A percentile compares a stretch with the other conserved stretches of the same genome.
phyloP scores from a whole-genome alignment of 2,888 invertebrate species.

The Lasioglossum oenotherae region DNA sequence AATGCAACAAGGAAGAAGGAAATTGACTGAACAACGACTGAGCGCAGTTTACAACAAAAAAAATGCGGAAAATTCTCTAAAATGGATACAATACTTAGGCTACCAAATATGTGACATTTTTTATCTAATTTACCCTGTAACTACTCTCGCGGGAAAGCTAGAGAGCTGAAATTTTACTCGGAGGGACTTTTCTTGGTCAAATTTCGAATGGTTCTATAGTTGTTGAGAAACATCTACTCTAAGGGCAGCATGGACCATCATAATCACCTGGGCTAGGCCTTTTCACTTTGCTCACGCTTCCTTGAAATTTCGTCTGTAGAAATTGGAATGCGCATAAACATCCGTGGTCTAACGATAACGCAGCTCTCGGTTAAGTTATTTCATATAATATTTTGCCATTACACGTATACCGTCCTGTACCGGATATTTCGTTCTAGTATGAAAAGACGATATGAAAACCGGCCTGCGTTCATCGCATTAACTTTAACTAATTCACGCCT shows the following conservation, averaged over 20 bases:
- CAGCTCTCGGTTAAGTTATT: not conserved
- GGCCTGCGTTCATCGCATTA: not conserved
- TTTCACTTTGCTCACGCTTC: not conserved
- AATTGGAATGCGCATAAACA: not conserved
- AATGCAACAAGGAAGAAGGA: not conserved
- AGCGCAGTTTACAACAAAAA: no score
- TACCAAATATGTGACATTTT: no score
- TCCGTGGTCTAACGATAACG: not conserved
- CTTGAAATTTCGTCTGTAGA: not conserved
- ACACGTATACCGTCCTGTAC: not conserved
- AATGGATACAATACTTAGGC: no score
- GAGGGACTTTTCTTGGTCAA: no score
- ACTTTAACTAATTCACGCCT: not conserved
- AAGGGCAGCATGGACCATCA: no score
- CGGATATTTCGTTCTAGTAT: not conserved
- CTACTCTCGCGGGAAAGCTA: no score
- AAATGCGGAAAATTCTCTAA: no score
- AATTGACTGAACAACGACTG: not conserved
- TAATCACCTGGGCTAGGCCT: no score
- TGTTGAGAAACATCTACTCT: no score
- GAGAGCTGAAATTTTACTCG: no score
- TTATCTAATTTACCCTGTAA: no score
- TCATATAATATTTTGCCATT: not conserved
- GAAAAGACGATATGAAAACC: constrained; percentile 1
- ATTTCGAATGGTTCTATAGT: no score